Percentiles rank a stretch among this genome's conserved stretches.
These are phyloP conservation scores for Salpingus planirostris DNA, from an alignment of 2,888 invertebrate species.

Conservation along the genomic window DNA sequence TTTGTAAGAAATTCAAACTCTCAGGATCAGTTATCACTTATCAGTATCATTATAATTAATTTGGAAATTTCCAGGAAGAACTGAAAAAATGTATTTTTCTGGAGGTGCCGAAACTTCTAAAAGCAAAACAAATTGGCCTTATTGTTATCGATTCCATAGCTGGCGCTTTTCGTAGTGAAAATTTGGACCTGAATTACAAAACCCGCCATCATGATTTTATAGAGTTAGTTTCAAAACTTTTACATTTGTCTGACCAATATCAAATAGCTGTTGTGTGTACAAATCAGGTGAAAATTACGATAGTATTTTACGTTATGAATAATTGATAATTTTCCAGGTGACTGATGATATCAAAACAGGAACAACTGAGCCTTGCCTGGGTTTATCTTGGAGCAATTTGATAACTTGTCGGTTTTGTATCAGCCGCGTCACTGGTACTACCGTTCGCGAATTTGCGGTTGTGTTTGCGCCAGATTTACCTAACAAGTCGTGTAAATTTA, in stretches of 20 bases:
- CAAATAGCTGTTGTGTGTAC: constrained; percentile 56
- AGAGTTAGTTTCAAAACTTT: constrained; percentile 48
- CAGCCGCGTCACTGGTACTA: constrained; percentile 10
- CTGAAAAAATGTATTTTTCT: constrained; percentile 47
- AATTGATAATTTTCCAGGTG: constrained; percentile 26
- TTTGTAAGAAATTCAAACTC: constrained; percentile 26
- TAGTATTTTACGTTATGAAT: constrained; percentile 1
- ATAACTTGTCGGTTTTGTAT: constrained; percentile 52
- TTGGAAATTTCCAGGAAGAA: constrained; percentile 41
- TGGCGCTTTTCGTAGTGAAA: constrained; percentile 54
- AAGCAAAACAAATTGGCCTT: constrained; percentile 40
- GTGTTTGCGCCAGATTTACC: constrained; percentile 52
- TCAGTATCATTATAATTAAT: constrained; percentile 2
- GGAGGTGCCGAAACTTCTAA: constrained; percentile 48
- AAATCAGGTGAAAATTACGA: constrained; percentile 52
- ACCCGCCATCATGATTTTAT: constrained; percentile 50
- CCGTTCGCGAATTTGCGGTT: constrained; percentile 43
- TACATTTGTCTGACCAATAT: constrained; percentile 46
- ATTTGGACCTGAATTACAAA: constrained; percentile 40
- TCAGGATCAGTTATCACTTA: constrained; percentile 21
- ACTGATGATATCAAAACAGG: constrained; percentile 33
- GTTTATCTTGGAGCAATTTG: constrained; percentile 58
- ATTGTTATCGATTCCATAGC: constrained; percentile 68
- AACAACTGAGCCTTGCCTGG: constrained; percentile 49
- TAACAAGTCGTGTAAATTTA: constrained; percentile 41